These are phyloP conservation scores for Lucilia cuprina DNA, from an alignment of 1,140 invertebrate species.

Conservation along the genomic window DNA sequence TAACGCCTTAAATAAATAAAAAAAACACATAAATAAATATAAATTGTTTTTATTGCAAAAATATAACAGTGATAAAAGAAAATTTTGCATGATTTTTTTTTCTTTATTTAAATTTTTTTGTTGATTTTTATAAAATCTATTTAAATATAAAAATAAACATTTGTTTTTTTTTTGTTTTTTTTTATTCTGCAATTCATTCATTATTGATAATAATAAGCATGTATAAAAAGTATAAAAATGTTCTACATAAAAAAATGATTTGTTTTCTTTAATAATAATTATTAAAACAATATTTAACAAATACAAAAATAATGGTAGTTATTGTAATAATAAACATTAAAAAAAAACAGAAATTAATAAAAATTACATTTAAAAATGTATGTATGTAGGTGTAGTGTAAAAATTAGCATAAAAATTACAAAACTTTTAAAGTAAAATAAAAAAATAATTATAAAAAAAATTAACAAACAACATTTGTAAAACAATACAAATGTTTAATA, in stretches of 20 bases:
- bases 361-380: background rate
- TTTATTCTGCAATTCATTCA: background rate
- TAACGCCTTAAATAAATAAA: background rate
- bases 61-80: slow-evolving; percentile 6
- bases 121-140: slow-evolving; percentile 27
- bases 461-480: background rate
- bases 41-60: slow-evolving; percentile 24
- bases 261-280: background rate
- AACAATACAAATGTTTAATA: background rate
- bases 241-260: slow-evolving; percentile 35
- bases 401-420: slow-evolving; percentile 6
- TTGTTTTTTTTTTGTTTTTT: background rate
- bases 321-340: background rate
- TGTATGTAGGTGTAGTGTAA: background rate
- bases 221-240: slow-evolving; percentile 36
- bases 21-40: background rate
- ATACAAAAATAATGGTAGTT: slow-evolving; percentile 20
- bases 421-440: background rate
- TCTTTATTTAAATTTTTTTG: slow-evolving; percentile 24
- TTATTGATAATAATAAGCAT: slow-evolving; percentile 36
- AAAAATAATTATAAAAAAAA: background rate
- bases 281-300: slow-evolving; percentile 32
- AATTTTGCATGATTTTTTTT: slow-evolving; percentile 7
- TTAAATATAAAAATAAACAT: slow-evolving; percentile 26
- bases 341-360: slow-evolving; percentile 15